A percentile compares a stretch with the other conserved stretches of the same genome.
phyloP scores from a whole-genome alignment of 1,140 invertebrate species.

The Drosophila seguyi region DNA sequence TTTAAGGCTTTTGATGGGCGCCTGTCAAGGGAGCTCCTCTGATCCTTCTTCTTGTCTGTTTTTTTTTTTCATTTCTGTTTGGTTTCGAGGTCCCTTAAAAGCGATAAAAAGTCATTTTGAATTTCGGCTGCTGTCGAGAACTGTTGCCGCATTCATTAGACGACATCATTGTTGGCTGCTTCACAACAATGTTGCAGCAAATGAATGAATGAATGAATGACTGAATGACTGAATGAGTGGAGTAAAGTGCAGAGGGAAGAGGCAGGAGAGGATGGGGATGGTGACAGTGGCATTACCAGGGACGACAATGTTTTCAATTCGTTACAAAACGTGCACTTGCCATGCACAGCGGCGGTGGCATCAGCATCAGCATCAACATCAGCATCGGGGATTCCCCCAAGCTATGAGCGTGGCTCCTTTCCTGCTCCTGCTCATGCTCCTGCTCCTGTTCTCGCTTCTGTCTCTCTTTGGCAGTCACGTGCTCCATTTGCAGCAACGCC shows the following conservation, averaged over 20 bases:
- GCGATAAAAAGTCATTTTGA: constrained; percentile 51
- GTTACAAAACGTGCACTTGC: constrained; percentile 64
- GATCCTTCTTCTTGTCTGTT: background rate
- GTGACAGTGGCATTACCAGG: constrained; percentile 36
- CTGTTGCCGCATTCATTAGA: constrained; percentile 78
- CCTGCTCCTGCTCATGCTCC: background rate
- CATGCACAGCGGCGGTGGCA: constrained; percentile 29
- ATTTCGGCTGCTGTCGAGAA: constrained; percentile 51
- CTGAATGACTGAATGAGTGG: constrained; percentile 42
- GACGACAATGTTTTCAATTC: constrained; percentile 69
- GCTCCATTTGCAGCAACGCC: constrained; percentile 70
- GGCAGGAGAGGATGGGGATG: background rate
- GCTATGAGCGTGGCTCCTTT: constrained; percentile 9
- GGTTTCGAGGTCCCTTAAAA: constrained; percentile 32
- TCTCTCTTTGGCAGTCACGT: constrained; percentile 54
- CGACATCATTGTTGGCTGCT: constrained; percentile 54
- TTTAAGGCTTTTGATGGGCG: constrained; percentile 53
- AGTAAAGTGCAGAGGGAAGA: background rate
- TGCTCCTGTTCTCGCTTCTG: background rate
- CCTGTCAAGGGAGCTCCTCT: constrained; percentile 26
- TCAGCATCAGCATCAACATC: constrained; percentile 28
- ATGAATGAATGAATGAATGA: constrained; percentile 64
- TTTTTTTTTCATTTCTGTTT: background rate
- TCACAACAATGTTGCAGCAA: constrained; percentile 74
- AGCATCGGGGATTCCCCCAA: constrained; percentile 33